Evolutionary conservation across 2,888 invertebrate genomes (phyloP).

Genomic region (Cerastoderma edule): DNA sequence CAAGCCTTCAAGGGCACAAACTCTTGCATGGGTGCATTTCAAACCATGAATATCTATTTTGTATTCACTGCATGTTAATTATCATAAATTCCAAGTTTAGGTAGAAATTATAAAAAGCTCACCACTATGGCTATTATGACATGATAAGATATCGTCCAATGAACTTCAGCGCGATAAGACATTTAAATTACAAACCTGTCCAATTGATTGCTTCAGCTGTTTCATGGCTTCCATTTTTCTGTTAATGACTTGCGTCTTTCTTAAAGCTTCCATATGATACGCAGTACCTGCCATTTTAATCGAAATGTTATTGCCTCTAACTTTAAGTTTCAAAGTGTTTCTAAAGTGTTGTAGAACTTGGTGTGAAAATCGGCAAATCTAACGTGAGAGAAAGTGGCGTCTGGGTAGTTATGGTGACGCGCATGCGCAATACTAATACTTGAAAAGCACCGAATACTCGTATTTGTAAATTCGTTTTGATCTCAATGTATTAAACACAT

Average conservation of each 20-base stretch:
- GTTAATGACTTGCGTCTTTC: constrained; percentile 68
- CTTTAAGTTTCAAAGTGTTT: neutral
- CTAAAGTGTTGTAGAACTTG: neutral
- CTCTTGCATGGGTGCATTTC: too few species aligned
- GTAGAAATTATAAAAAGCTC: too few species aligned
- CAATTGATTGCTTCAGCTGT: constrained; percentile 33
- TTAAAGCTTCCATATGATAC: constrained; percentile 74
- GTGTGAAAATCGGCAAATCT: neutral
- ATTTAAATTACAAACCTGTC: too few species aligned
- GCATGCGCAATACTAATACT: constrained; percentile 1
- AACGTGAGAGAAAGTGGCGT: neutral
- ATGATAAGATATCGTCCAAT: too few species aligned
- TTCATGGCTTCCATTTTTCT: constrained; percentile 66
- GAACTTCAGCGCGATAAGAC: too few species aligned
- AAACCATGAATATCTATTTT: too few species aligned
- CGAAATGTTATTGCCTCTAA: neutral
- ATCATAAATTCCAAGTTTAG: too few species aligned
- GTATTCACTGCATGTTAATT: too few species aligned
- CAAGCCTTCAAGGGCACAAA: too few species aligned
- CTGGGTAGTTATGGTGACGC: constrained; percentile 26
- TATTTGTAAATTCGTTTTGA: neutral
- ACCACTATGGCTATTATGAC: too few species aligned
- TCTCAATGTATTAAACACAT: neutral
- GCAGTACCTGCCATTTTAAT: constrained; percentile 66
- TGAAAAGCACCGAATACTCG: neutral